Evolutionary conservation across 2,888 invertebrate species (phyloP), one percentile per base, ranked within the genome.

Genomic region (Protodeltote pygarga): DNA sequence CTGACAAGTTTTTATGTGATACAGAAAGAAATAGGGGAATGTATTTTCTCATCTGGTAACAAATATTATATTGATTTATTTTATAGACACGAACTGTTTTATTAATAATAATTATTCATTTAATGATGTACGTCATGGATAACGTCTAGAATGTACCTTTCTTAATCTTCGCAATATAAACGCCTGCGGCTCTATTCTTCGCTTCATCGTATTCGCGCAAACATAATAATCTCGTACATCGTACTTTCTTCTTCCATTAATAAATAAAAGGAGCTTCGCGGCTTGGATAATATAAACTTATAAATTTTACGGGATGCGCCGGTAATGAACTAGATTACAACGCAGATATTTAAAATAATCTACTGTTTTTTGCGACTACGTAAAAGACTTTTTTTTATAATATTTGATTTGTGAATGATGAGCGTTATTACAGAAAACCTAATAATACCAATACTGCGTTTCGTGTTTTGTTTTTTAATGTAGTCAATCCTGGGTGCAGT

Each of bases 201-300:
- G 10, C 29, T 37, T 29, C 39, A 52, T 19, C 34, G 62, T 41
- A 62, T 48, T 41, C 23, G 48, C 47, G 47, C 38, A 40, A 58
- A 58, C 48, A 62, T 54, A 62, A 54, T 62, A 58, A 62, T 37
- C 58, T 41, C 59, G 32, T 57, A 57, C 45, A 39, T 63, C 31
- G 58, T 42, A 58, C 40, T 60, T 63, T 50, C 34, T 32, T n/a
- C 33, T 45, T 51, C 46, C 45, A 63, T 51, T 64, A 64, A 41
- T 63, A 58, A 60, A 63, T 48, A 64, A 35, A 35, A 38, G 39
- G 44, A 58, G 41, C 46, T 51, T 34, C 38, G 38, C 41, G 16
- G 46, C 60, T 52, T 46, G 52, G 59, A 58, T 64, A 51, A 64
- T 61, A 60, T 64, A 61, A 61, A 61, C 45, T 64, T 64, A 48